These are phyloP conservation scores for Habroteleia sp. DNA, from an alignment of 2,888 invertebrate species.

Conservation along the genomic window DNA sequence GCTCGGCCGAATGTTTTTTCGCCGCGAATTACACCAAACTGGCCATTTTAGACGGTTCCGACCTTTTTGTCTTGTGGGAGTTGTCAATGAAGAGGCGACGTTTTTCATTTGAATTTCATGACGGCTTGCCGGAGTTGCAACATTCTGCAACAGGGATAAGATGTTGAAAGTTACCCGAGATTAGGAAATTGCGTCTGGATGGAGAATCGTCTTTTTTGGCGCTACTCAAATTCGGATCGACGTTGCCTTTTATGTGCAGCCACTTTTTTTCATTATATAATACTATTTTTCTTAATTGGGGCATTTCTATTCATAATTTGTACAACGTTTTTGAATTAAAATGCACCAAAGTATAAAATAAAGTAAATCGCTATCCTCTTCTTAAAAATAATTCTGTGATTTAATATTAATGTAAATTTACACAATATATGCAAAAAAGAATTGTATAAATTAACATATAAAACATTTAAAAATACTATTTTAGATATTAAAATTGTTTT, in stretches of 20 bases:
- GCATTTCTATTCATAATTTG: too few species aligned
- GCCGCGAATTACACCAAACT: slow-evolving; percentile 25
- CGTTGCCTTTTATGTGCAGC: background rate
- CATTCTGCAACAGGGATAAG: slow-evolving; percentile 27
- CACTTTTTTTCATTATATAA: too few species aligned
- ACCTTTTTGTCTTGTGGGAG: slow-evolving; percentile 44
- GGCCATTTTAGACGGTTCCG: slow-evolving; percentile 43
- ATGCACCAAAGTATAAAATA: too few species aligned
- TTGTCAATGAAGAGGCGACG: slow-evolving; percentile 14
- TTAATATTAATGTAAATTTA: too few species aligned
- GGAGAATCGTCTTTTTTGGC: slow-evolving; percentile 12
- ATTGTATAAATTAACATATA: too few species aligned
- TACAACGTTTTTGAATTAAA: too few species aligned
- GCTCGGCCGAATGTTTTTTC: slow-evolving; percentile 22
- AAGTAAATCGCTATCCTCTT: too few species aligned
- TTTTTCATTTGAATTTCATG: slow-evolving; percentile 36
- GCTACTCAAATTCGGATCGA: slow-evolving; percentile 1
- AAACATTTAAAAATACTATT: too few species aligned
- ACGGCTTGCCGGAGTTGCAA: slow-evolving; percentile 30
- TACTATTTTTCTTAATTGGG: too few species aligned
- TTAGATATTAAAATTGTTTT: too few species aligned
- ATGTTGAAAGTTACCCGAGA: slow-evolving; percentile 24
- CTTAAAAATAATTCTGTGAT: too few species aligned
- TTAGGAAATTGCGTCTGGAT: slow-evolving; percentile 15
- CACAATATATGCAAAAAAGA: too few species aligned